Evolutionary conservation across 2,113 vertebrate genomes (phyloP), one percentile per base, ranked within the genome.

Genomic region (Arothron firmamentum): DNA sequence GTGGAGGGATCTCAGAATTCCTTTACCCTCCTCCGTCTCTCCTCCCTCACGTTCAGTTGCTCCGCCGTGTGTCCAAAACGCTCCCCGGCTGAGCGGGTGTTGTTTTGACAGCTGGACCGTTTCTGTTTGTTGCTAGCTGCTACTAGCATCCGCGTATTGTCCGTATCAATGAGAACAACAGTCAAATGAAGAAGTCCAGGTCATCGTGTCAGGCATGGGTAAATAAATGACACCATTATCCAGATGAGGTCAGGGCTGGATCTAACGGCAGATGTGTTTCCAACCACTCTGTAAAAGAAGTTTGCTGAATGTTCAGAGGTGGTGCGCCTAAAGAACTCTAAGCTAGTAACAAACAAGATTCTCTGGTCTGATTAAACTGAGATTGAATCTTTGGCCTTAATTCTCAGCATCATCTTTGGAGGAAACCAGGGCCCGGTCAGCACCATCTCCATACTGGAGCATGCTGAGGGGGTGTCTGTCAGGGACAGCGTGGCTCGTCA

Each of bases 21-120:
- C 64, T 72, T 47, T 28, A 6, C 55, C 41, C 48, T 67, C 48
- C 66, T 77, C 65, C 62, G n/a, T 72, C 62, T 77, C 65, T 1
- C 3, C 25, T 50, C 42, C 57, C 38, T 43, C 41, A 54, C 51
- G 31, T 41, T 46, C 11, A 3, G 43, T 50, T 53, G 42, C 49
- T n/a, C 65, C 55, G 15, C 52, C 17, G 50, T 51, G 14, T 50
- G 38, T 68, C 19, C 47, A 63, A 18, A 66, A 56, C 12, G 1
- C 53, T 57, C 52, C 59, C 21, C 61, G 50, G 49, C 53, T 55
- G 65, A 25, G 5, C 52, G 62, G 0, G 9, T 71, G 57, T 72
- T 81, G 80, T 82, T 80, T 73, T 75, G 63, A 75, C 79, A 80
- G 72, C 80, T 78, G 80, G 76, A 46, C 70, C 66, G 61, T 55